Percentiles rank a stretch among this genome's conserved stretches.
phyloP scores from a whole-genome alignment of 1,140 invertebrate species.

The Anastrepha obliqua region DNA sequence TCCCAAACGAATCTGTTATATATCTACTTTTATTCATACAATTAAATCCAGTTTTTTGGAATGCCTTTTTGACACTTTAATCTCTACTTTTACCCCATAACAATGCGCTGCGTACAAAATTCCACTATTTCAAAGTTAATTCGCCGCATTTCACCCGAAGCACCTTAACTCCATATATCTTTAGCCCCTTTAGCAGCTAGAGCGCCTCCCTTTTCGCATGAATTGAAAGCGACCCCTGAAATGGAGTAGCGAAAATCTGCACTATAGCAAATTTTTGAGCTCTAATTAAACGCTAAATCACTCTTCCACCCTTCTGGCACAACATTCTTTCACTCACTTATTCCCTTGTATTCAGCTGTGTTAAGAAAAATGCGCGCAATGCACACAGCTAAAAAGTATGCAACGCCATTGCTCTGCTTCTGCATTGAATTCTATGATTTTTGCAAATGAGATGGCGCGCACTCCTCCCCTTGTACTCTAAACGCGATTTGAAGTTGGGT shows the following conservation, averaged over 20 bases:
- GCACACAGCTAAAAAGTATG: conserved; percentile 42
- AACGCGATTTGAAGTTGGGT: conserved; percentile 20
- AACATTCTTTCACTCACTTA: neutral
- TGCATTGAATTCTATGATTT: neutral
- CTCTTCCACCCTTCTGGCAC: neutral
- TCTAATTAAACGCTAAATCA: conserved; percentile 51
- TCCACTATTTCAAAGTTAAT: neutral
- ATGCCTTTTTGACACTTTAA: conserved; percentile 1
- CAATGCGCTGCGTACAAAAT: neutral
- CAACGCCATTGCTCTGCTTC: neutral
- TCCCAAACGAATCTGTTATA: neutral
- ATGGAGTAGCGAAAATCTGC: conserved; percentile 25
- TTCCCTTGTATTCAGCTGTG: neutral
- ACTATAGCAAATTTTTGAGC: conserved; percentile 37
- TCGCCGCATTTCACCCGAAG: neutral
- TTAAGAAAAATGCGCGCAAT: neutral
- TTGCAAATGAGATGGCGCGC: neutral
- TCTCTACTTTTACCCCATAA: neutral
- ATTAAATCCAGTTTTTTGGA: conserved; percentile 7
- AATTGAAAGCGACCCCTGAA: conserved; percentile 27
- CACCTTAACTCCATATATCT: conserved; percentile 11
- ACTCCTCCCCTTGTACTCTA: neutral
- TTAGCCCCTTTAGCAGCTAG: neutral
- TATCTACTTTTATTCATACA: conserved; percentile 3
- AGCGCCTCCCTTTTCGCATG: neutral